Conservation (phyloP, 2,797 vertebrate species). For the Coluber constrictor region DNA sequence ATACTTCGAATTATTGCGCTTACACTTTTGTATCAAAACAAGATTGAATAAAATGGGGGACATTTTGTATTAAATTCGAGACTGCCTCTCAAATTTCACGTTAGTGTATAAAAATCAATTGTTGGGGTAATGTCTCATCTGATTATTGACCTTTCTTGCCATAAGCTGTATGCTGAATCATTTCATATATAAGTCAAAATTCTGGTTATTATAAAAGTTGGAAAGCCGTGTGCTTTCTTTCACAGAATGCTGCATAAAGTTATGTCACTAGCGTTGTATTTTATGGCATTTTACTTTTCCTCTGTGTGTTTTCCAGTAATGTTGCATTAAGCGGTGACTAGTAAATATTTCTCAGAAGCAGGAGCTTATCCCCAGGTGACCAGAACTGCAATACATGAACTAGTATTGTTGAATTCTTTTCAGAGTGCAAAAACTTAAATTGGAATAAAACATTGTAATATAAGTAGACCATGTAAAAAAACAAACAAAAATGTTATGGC, state of each 20-base stretch:
- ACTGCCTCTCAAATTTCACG: neutral
- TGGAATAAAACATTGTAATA: neutral
- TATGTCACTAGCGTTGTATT: neutral
- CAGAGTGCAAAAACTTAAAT: neutral
- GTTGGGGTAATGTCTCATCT: neutral
- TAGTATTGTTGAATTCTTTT: neutral
- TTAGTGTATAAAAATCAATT: neutral
- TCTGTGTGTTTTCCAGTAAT: neutral
- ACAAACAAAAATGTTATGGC: neutral
- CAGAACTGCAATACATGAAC: neutral
- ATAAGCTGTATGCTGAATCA: neutral
- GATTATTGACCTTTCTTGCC: neutral
- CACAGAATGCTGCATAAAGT: neutral
- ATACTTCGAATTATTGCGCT: neutral
- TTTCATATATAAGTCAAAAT: neutral
- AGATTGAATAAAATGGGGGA: neutral
- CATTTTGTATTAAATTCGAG: neutral
- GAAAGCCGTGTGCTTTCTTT: neutral
- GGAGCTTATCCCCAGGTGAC: neutral
- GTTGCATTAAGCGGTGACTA: neutral
- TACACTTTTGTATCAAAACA: neutral
- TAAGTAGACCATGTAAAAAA: neutral
- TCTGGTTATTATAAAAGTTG: neutral
- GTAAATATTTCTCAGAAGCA: neutral
- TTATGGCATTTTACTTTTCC: neutral